Evolutionary conservation across 2,888 invertebrate genomes (phyloP), one percentile per base, ranked within the genome.

Genomic region (Acleris emargana): DNA sequence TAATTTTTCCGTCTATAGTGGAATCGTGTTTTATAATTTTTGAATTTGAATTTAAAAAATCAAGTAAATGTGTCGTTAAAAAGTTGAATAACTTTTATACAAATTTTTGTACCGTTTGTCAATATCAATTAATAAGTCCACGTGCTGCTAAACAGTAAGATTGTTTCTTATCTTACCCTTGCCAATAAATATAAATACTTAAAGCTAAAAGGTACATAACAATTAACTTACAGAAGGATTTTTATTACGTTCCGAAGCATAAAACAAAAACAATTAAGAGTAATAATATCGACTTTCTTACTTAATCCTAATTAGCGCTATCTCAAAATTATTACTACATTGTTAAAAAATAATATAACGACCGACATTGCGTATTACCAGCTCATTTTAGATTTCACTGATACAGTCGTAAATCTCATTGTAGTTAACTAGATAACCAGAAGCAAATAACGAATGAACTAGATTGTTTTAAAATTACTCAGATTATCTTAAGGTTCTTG

Each of bases 311-410:
- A 60, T 64, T 64, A 64, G 50, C 20, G 50, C 7, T 54, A 43
- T 43, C 53, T 58, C 50, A 59, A 51, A 50, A 50, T 32, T 66
- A 61, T 66, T 66, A 61, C 57, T 57, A 57, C 60, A 66, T 55
- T 61, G 54, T 60, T 32, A 60, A 51, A 59, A 63, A 66, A 60
- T 28, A 66, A 66, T 32, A 57, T 38, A 57, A 45, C 51, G 61
- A 42, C 60, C 57, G 66, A 45, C 54, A 17, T 66, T 62, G 50
- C 62, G 55, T 62, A 52, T 6, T 57, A 25, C 60, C 52, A 54
- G 60, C 50, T 66, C 43, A 57, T 66, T 66, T 66, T 61, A 66
- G 66, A 66, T 66, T 66, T 61, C 7, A 52, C 66, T 66, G 66
- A 66, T 66, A 66, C 28, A 55, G 32, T 61, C 60, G 54, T 66